phyloP scores from a whole-genome alignment of 2,113 vertebrate species.

The Thunnus maccoyii region DNA sequence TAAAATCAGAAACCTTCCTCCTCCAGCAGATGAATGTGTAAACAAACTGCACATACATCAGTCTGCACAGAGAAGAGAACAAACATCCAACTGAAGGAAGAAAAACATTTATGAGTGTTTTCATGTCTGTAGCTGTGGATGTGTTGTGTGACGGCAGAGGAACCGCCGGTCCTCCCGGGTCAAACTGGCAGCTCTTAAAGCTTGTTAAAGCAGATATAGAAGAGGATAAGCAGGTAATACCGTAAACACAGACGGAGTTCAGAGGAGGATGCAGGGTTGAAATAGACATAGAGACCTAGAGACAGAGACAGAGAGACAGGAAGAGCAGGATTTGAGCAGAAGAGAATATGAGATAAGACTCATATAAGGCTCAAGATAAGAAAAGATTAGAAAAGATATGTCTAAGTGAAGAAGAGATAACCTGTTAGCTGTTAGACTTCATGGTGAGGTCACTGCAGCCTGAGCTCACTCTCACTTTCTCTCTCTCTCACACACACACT shows the following conservation, averaged over 20 bases:
- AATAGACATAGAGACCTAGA: too few relatives aligned
- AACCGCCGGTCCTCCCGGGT: not conserved
- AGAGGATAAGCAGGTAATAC: conserved; percentile 1
- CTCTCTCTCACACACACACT: not conserved
- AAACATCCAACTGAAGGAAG: too few relatives aligned
- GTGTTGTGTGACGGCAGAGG: too few relatives aligned
- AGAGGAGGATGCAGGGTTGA: not conserved
- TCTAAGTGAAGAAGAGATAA: not conserved
- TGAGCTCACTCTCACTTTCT: not conserved
- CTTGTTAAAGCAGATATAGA: not conserved
- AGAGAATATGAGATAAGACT: not conserved
- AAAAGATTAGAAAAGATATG: conserved; percentile 17
- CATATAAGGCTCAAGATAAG: not conserved
- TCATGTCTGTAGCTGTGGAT: too few relatives aligned
- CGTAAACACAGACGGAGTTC: not conserved
- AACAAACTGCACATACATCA: too few relatives aligned
- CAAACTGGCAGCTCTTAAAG: not conserved
- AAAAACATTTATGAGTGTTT: too few relatives aligned
- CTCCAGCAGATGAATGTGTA: too few relatives aligned
- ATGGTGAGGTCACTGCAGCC: not conserved
- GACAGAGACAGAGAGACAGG: not conserved
- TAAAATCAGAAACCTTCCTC: too few relatives aligned
- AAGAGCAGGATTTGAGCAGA: not conserved
- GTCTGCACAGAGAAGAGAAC: too few relatives aligned
- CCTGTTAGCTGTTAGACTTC: not conserved